Evolutionary conservation across 2,888 invertebrate genomes (phyloP).

Genomic region (Slavum lentiscoides): DNA sequence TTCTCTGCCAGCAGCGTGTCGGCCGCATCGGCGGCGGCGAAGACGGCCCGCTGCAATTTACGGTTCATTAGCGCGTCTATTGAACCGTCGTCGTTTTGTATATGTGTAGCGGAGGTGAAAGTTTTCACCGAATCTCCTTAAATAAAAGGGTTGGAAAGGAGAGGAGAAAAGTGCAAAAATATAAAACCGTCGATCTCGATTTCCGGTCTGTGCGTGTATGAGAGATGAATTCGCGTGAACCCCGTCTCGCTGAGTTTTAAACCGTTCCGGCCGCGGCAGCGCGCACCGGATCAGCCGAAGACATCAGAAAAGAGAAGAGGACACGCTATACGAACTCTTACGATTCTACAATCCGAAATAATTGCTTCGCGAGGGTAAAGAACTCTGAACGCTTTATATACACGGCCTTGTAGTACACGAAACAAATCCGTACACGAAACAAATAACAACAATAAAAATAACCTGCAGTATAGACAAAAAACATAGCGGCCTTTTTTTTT

Average conservation of each 20-base stretch:
- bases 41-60: neutral
- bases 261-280: conserved; percentile 6
- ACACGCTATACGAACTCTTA: too few species aligned
- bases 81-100: conserved; percentile 23
- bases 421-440: too few species aligned
- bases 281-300: neutral
- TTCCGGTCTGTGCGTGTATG: conserved; percentile 12
- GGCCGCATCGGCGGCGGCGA: neutral
- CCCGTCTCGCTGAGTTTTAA: conserved; percentile 7
- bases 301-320: too few species aligned
- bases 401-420: too few species aligned
- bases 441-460: too few species aligned
- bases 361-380: too few species aligned
- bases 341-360: too few species aligned
- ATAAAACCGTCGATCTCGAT: conserved; percentile 27
- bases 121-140: neutral
- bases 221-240: neutral
- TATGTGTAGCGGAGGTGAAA: too few species aligned
- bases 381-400: too few species aligned
- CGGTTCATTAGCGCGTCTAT: conserved; percentile 44
- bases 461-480: too few species aligned
- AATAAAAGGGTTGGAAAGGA: neutral
- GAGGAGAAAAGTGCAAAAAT: neutral
- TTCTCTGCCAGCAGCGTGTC: too few species aligned
- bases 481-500: too few species aligned